phyloP scores from a whole-genome alignment of 2,113 vertebrate genomes.

The Toxostoma redivivum region DNA sequence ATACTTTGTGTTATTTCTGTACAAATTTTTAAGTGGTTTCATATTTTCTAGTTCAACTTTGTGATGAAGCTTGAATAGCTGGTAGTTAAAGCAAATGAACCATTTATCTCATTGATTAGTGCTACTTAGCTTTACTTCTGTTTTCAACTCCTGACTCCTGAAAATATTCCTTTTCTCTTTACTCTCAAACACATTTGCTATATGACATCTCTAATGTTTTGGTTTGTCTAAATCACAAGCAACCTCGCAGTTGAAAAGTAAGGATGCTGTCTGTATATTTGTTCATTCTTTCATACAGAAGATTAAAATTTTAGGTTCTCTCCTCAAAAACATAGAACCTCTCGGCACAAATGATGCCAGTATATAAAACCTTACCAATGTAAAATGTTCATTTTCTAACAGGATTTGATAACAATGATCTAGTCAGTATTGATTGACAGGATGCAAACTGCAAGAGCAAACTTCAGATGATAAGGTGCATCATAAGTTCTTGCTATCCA shows the following conservation, averaged over 20 bases:
- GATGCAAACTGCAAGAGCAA: not conserved
- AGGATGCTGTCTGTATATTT: not conserved
- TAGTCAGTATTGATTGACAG: not conserved
- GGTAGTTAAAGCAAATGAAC: not conserved
- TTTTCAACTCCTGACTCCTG: not conserved
- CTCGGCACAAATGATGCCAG: not conserved
- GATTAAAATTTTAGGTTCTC: not conserved
- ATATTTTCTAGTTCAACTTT: not conserved
- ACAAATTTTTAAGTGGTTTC: not conserved
- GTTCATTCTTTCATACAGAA: not conserved
- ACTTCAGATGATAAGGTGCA: not conserved
- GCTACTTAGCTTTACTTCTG: not conserved
- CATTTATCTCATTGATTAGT: not conserved
- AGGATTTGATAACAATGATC: not conserved
- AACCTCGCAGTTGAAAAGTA: not conserved
- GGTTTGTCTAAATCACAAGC: not conserved
- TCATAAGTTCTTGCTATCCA: not conserved
- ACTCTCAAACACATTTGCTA: not conserved
- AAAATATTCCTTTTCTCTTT: not conserved
- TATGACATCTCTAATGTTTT: not conserved
- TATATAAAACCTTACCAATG: not conserved
- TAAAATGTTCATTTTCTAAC: not conserved
- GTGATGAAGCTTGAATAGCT: not conserved
- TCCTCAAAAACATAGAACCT: not conserved
- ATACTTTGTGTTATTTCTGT: not conserved